Percentiles rank a stretch among this genome's conserved stretches.
Conservation (phyloP, 1,140 invertebrate genomes). For the Pteromalus puparum region DNA sequence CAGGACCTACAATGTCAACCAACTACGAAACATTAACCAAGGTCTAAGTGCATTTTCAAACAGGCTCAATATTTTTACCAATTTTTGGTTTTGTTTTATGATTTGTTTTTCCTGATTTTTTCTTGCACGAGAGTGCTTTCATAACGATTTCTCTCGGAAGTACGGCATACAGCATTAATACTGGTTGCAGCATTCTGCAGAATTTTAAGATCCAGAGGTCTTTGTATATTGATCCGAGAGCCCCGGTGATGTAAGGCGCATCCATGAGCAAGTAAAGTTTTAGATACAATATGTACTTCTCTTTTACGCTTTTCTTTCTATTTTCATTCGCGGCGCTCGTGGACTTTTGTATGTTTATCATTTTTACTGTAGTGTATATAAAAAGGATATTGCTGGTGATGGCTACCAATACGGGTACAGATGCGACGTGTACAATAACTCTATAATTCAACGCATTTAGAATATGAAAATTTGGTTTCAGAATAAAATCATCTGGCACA, state of each 20-base stretch:
- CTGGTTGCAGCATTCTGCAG: constrained; percentile 62
- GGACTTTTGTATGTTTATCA: constrained; percentile 56
- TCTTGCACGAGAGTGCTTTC: constrained; percentile 33
- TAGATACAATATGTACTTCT: constrained; percentile 63
- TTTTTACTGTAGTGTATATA: constrained; percentile 61
- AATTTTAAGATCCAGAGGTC: constrained; percentile 67
- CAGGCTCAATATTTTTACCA: background rate
- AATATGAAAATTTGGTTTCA: constrained; percentile 63
- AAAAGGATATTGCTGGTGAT: constrained; percentile 61
- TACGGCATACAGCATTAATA: constrained; percentile 62
- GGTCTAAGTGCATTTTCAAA: too few species aligned
- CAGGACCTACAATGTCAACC: too few species aligned
- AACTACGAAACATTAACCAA: too few species aligned
- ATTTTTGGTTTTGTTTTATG: background rate
- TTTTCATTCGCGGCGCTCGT: constrained; percentile 53
- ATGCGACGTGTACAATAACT: constrained; percentile 59
- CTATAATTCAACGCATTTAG: constrained; percentile 55
- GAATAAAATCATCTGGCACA: constrained; percentile 57
- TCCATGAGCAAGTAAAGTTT: constrained; percentile 67
- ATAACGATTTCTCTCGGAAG: constrained; percentile 58
- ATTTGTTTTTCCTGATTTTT: background rate
- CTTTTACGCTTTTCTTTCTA: constrained; percentile 52
- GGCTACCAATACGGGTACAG: constrained; percentile 56
- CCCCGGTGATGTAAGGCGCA: constrained; percentile 62
- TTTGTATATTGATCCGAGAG: constrained; percentile 60